Evolutionary conservation across 2,113 vertebrate genomes (phyloP).

Genomic region (Nematolebias whitei): DNA sequence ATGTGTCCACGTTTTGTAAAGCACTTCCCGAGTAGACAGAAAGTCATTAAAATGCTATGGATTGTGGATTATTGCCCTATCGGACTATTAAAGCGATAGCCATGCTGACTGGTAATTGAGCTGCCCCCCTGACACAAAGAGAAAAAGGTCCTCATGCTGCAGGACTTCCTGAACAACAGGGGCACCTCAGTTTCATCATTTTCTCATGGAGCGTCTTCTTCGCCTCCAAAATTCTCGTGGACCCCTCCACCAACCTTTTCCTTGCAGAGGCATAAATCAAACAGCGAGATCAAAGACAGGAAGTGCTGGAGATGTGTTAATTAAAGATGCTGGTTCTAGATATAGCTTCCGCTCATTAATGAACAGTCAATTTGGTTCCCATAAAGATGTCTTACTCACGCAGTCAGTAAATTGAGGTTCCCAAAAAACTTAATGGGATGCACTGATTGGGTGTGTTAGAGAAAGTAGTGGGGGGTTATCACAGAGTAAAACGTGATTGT

Average conservation of each 20-base stretch:
- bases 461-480: conserved; percentile 46
- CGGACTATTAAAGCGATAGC: conserved; percentile 73
- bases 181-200: conserved; percentile 28
- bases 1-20: conserved; percentile 59
- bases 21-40: conserved; percentile 71
- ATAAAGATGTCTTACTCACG: conserved; percentile 67
- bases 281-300: conserved; percentile 71
- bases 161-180: conserved; percentile 33
- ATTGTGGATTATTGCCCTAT: conserved; percentile 81
- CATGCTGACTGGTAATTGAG: conserved; percentile 75
- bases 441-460: conserved; percentile 63
- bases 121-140: conserved; percentile 48
- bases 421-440: conserved; percentile 58
- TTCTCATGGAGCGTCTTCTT: conserved; percentile 46
- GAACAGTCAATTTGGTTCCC: conserved; percentile 75
- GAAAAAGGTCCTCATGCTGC: conserved; percentile 51
- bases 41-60: conserved; percentile 82
- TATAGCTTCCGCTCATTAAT: conserved; percentile 72
- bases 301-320: conserved; percentile 78
- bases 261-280: conserved; percentile 63
- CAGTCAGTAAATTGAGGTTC: conserved; percentile 68
- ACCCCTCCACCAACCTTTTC: conserved; percentile 34
- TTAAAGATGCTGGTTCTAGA: conserved; percentile 84
- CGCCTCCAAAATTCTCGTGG: conserved; percentile 23
- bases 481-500: conserved; percentile 43